Percentiles rank a stretch among this genome's conserved stretches.
These are phyloP conservation scores for Thymelicus lineola DNA, from an alignment of 2,888 invertebrate genomes.

Conservation along the genomic window DNA sequence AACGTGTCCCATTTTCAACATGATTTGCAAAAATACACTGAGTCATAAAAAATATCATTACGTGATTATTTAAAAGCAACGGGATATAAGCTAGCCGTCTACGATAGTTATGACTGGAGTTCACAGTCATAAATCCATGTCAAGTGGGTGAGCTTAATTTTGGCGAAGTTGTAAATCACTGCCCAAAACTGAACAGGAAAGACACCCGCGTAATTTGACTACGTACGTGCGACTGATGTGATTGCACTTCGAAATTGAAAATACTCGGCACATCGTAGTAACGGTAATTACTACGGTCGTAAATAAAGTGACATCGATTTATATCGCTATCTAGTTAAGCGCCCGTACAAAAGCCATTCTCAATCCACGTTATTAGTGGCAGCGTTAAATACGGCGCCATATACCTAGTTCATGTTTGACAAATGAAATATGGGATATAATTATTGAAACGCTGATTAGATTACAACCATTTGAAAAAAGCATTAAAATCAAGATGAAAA, in stretches of 20 bases:
- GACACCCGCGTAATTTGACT: conserved; percentile 31
- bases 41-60: conserved; percentile 16
- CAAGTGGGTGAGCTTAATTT: conserved; percentile 52
- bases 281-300: conserved; percentile 32
- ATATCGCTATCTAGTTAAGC: conserved; percentile 23
- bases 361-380: conserved; percentile 8
- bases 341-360: conserved; percentile 20
- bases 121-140: conserved; percentile 50
- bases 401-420: background rate
- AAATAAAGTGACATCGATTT: conserved; percentile 35
- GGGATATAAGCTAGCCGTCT: conserved; percentile 23
- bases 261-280: conserved; percentile 24
- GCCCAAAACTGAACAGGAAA: conserved; percentile 43
- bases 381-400: conserved; percentile 1
- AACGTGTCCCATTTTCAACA: background rate
- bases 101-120: conserved; percentile 36
- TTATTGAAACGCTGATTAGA: background rate
- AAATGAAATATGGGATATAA: background rate
- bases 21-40: conserved; percentile 15
- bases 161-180: conserved; percentile 72
- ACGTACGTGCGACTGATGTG: conserved; percentile 21
- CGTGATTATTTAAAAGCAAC: conserved; percentile 33
- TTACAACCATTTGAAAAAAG: background rate
- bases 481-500: background rate
- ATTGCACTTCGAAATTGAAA: conserved; percentile 33